Percentiles rank a stretch among this genome's conserved stretches.
Conservation (phyloP, 1,140 invertebrate species). For the Colletes latitarsis region DNA sequence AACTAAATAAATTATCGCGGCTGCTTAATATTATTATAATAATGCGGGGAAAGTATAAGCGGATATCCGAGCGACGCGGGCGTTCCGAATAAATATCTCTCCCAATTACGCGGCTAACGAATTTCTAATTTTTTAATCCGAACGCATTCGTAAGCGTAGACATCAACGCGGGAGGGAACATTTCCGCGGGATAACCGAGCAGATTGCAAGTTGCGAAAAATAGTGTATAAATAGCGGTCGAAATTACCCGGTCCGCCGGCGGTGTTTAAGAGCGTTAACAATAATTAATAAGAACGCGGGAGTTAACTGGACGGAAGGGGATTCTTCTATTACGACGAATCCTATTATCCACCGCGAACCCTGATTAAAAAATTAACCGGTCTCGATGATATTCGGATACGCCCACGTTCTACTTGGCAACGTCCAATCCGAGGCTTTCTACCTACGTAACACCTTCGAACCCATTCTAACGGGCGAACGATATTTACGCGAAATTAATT, state of each 20-base stretch:
- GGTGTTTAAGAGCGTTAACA: conserved; percentile 49
- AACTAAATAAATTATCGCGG: no score
- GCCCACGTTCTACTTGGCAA: no score
- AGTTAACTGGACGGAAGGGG: conserved; percentile 40
- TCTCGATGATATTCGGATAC: conserved; percentile 10
- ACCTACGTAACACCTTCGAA: no score
- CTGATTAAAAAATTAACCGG: conserved; percentile 57
- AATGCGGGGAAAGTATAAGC: no score
- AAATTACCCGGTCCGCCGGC: conserved; percentile 36
- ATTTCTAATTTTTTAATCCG: conserved; percentile 16
- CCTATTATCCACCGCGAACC: conserved; percentile 34
- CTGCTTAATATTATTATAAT: background rate
- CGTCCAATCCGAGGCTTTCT: background rate
- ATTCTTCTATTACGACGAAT: conserved; percentile 17
- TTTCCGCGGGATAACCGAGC: background rate
- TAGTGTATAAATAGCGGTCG: conserved; percentile 41
- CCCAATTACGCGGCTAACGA: background rate
- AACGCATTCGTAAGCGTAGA: conserved; percentile 20
- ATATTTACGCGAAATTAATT: conserved; percentile 38
- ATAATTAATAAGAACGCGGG: conserved; percentile 64
- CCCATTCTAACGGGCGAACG: background rate
- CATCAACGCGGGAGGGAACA: background rate
- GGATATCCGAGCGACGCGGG: no score
- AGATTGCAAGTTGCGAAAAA: conserved; percentile 23
- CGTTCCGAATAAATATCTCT: background rate